Evolutionary conservation across 2,113 vertebrate species (phyloP), one percentile per base, ranked within the genome.

Genomic region (Anolis sagrei): DNA sequence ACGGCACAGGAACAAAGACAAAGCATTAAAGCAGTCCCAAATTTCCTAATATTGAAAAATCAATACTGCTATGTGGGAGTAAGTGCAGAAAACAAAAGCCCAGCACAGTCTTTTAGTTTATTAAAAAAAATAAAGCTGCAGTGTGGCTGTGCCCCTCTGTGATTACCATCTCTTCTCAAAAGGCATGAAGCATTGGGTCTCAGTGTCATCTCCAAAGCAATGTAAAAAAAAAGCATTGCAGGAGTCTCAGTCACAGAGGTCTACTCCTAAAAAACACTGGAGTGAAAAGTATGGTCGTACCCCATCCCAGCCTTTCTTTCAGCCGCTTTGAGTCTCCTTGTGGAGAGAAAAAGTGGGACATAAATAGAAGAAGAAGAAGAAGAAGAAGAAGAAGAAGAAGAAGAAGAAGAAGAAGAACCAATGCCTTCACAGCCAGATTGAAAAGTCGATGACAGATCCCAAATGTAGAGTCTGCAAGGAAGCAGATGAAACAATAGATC

Each of bases 31-130:
- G 82, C 62, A 80, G 25, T 61, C 72, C 14, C 25, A n/a, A 77
- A 75, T 16, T 87, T 90, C 54, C 34, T 58, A 87, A 82, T 54
- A 74, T 61, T 86, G 82, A 86, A 91, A 86, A 90, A 86, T 89
- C 78, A 86, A 74, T 86, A 81, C 72, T 49, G n/a, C 51, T 81
- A 90, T 85, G 93, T 39, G 72, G 81, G 10, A 89, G 72, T 82
- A 86, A 61, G 39, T 32, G 76, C 1, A 14, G 88, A 34, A 44
- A 68, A 21, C 29, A 66, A 66, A 19, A 85, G 49, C 82, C 87
- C 81, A 73, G 79, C 10, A 27, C 64, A 73, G 49, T 74, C 82
- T 85, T 74, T 62, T 84, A 86, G 62, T 72, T 76, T 72, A 7
- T 66, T n/a, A n/a, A n/a, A 88, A 81, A n/a, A 90, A 4, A 51